These are phyloP conservation scores for Bombus difficillimus DNA, from an alignment of 1,140 invertebrate species.

Conservation along the genomic window DNA sequence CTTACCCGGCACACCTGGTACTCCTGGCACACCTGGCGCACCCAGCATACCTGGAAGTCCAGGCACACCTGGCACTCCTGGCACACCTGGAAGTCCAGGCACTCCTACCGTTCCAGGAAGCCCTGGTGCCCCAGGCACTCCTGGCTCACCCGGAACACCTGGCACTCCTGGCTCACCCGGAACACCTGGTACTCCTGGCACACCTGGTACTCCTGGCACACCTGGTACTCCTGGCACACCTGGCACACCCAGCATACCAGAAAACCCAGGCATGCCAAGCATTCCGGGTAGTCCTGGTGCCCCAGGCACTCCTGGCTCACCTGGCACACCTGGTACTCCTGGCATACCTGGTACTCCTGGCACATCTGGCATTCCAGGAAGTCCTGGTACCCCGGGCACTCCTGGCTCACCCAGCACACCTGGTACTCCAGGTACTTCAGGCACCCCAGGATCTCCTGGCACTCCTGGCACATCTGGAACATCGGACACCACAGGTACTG, in stretches of 20 bases:
- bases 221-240: conserved; percentile 1
- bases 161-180: not conserved
- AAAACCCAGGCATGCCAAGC: not conserved
- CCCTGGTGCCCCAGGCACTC: not conserved
- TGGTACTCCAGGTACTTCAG: not conserved
- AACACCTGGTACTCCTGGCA: not conserved
- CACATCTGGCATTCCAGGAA: no score
- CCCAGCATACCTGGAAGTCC: not conserved
- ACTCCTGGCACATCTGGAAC: conserved; percentile 20
- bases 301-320: conserved; percentile 43
- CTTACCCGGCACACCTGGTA: conserved; percentile 65
- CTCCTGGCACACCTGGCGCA: conserved; percentile 83
- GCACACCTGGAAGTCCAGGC: conserved; percentile 14
- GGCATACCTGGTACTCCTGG: not conserved
- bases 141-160: not conserved
- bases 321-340: conserved; percentile 3
- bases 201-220: not conserved
- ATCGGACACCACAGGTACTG: not conserved
- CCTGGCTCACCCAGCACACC: no score
- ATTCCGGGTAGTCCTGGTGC: not conserved
- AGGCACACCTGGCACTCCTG: conserved; percentile 14
- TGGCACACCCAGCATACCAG: not conserved
- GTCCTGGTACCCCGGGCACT: not conserved
- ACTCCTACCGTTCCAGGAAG: no score
- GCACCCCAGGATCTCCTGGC: not conserved